Base-by-base conservation (phyloP, 2,113 vertebrate genomes). In the Stictonetta naevosa region DNA sequence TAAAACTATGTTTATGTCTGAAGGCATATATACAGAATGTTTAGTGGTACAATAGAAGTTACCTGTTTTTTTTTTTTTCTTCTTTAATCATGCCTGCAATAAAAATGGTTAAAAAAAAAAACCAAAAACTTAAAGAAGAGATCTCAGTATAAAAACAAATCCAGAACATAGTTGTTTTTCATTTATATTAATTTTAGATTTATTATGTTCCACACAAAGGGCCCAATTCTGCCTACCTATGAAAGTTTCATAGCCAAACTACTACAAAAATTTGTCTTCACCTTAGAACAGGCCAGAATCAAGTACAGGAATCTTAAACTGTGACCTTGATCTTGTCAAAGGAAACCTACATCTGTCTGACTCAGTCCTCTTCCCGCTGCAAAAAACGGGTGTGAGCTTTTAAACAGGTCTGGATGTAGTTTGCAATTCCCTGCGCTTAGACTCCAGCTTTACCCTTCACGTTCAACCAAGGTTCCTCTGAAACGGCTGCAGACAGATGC, bases 181-280 rank as follows among this genome's bases (percentile, higher is more conserved):
- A 84, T 59, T 94, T 56, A 83, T 86, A 95, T 82, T 97, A 74
- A 55, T 77, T 95, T 88, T 88, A 88, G 87, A 91, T 95, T 88
- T 92, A 85, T 80, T 91, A 77, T 94, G 42, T 87, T 95, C 90
- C 83, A 94, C 56, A 56, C 4, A 13, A 91, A 81, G 66, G 21
- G 17, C n/a, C 31, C 3, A 4, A 31, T 87, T 86, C 88, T 88
- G 18, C 22, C 23, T 56, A 13, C 3, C 14, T 81, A 14, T n/a
- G 58, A 68, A 83, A 83, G 16, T 14, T 55, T 36, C 55, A 38
- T 42, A 81, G 48, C 46, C 68, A 56, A 79, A 13, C 14, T 86
- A n/a, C 22, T 55, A 12, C 25, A 66, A 50, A 92, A 82, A 87
- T 55, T 64, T 36, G 46, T 3, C 48, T 73, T 90, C 64, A 59